Evolutionary conservation across 2,797 vertebrate genomes (phyloP).

Genomic region (Melopsittacus undulatus): DNA sequence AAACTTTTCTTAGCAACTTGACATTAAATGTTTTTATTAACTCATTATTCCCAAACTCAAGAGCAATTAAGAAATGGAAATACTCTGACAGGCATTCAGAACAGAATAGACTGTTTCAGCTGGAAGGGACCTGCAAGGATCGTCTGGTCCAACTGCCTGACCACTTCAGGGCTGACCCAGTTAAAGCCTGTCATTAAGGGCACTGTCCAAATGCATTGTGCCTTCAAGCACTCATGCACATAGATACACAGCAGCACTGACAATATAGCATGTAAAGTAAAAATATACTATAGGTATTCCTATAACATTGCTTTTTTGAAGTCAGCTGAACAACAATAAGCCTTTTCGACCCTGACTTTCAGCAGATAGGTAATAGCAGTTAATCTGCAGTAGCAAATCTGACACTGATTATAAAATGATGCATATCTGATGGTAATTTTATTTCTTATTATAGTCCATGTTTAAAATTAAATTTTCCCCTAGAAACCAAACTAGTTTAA

Average conservation of each 20-base stretch:
- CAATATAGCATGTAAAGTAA: not conserved
- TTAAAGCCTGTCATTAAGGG: not conserved
- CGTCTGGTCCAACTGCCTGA: not conserved
- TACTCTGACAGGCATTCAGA: not conserved
- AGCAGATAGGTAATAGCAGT: not conserved
- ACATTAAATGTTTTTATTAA: not conserved
- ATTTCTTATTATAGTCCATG: not conserved
- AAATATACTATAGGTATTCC: no score
- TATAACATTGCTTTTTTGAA: not conserved
- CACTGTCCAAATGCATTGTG: not conserved
- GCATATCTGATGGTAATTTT: not conserved
- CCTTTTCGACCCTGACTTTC: not conserved
- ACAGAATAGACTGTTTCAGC: not conserved
- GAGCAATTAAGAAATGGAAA: not conserved
- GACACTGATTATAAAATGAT: slow-evolving; percentile 11
- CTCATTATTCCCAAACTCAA: not conserved
- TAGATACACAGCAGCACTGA: not conserved
- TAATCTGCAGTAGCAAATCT: slow-evolving; percentile 3
- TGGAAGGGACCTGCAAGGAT: not conserved
- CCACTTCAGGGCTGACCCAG: not conserved
- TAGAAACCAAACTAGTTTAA: not conserved
- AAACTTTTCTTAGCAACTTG: not conserved
- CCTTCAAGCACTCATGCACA: not conserved
- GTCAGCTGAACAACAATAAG: not conserved
- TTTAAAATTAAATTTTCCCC: slow-evolving; percentile 8